Evolutionary conservation across 23 tunicate species (phyloP).

Genomic region (Clavelina lepadiformis): DNA sequence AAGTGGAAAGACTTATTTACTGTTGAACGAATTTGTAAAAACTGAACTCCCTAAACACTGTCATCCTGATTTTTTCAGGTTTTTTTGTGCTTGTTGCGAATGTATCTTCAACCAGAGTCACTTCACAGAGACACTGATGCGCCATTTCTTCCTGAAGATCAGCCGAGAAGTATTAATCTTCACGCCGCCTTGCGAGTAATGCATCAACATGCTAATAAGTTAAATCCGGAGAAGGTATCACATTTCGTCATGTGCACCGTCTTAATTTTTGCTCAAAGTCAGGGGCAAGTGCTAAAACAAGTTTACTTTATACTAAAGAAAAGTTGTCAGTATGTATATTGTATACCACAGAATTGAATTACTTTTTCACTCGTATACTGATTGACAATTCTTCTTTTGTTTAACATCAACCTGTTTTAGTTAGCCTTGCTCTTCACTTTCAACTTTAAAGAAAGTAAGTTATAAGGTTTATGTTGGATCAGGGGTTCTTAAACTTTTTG

Average conservation of each 20-base stretch:
- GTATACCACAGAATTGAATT: no score
- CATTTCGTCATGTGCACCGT: no score
- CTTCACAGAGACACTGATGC: background rate
- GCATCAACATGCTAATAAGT: constrained; percentile 46
- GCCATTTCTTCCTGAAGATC: background rate
- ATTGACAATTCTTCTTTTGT: no score
- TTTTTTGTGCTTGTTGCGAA: constrained; percentile 49
- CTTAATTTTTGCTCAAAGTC: background rate
- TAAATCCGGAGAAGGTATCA: constrained; percentile 54
- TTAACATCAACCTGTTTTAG: no score
- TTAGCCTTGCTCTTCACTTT: no score
- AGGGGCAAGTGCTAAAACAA: background rate
- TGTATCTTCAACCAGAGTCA: constrained; percentile 51
- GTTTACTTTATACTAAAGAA: no score
- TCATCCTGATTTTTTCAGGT: constrained; percentile 25
- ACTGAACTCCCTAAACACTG: background rate
- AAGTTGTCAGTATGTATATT: no score
- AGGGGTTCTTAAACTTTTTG: no score
- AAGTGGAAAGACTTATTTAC: background rate
- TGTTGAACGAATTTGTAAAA: background rate
- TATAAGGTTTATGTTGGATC: no score
- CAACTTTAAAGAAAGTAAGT: no score
- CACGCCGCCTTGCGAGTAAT: constrained; percentile 43
- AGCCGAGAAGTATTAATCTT: constrained; percentile 12
- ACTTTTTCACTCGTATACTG: no score